Evolutionary conservation across 2,113 vertebrate genomes (phyloP).

Genomic region (Dasyurus viverrinus): DNA sequence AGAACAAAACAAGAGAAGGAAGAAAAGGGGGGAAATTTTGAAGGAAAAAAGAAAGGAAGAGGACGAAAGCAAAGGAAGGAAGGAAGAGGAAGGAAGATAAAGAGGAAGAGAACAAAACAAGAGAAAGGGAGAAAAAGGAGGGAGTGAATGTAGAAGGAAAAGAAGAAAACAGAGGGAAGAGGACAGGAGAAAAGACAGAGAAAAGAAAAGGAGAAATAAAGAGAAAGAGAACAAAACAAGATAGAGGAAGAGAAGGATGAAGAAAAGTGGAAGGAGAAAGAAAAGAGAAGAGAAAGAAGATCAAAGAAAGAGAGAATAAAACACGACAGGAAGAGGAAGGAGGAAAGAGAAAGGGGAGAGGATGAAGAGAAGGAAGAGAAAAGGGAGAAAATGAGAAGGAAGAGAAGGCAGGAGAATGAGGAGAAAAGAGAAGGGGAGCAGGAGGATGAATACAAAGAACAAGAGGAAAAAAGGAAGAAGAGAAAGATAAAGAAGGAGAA

Average conservation of each 20-base stretch:
- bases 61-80: neutral
- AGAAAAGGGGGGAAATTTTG: neutral
- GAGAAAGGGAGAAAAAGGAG: neutral
- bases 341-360: neutral
- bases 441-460: neutral
- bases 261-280: too few species aligned
- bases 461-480: neutral
- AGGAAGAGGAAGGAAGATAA: neutral
- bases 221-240: neutral
- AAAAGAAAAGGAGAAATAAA: neutral
- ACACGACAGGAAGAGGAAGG: neutral
- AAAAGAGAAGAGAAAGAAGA: neutral
- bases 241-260: neutral
- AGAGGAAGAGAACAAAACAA: neutral
- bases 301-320: rapidly evolving
- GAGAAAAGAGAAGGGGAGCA: neutral
- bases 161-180: too few species aligned
- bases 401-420: neutral
- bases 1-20: too few species aligned
- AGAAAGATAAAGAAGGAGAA: neutral
- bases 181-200: too few species aligned
- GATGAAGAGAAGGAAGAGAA: too few species aligned
- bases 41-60: neutral
- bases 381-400: neutral
- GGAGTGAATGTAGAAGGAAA: too few species aligned